Evolutionary conservation across 2,888 invertebrate species (phyloP), one percentile per base, ranked within the genome.

Genomic region (Galerucella pusilla): DNA sequence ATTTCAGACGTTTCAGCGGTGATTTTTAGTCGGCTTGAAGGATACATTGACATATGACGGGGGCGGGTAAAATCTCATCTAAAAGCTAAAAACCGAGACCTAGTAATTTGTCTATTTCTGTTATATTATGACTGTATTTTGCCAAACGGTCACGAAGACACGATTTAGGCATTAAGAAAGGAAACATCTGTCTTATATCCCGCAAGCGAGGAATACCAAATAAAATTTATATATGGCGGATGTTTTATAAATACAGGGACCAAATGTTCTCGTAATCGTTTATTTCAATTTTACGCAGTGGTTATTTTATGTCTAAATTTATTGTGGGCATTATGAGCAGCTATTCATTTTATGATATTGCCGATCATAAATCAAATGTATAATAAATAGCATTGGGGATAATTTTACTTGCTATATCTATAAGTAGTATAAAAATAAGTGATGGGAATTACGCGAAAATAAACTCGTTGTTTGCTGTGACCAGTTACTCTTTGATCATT

Each of bases 41-140:
- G 68, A 73, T 71, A 60, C 72, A 72, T 76, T 77, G 76, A 78
- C 75, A 75, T 77, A 77, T 73, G 74, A 74, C 75, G 72, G 70
- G 78, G 78, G 78, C 75, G 77, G 77, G 75, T 69, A n/a, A 66
- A 65, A 49, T 68, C 25, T 63, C 52, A 57, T 57, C 68, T 68
- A 52, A 73, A 74, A 74, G 73, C 77, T 71, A 78, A 69, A 75
- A 74, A 75, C 66, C 73, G 69, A 68, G 76, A 68, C 81, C 66
- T 66, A 73, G 78, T 79, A 82, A 83, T 83, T 83, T 83, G 82
- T 83, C 82, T 83, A 83, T 83, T 82, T 83, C 82, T 73, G 81
- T 80, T 77, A 77, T 83, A 82, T 83, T 83, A 80, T 83, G 83
- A 83, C 83, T 83, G 69, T 76, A 80, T 75, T 77, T 75, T 79